Conservation (phyloP, 1,140 invertebrate species). For the Atopsyche davidsoni region DNA sequence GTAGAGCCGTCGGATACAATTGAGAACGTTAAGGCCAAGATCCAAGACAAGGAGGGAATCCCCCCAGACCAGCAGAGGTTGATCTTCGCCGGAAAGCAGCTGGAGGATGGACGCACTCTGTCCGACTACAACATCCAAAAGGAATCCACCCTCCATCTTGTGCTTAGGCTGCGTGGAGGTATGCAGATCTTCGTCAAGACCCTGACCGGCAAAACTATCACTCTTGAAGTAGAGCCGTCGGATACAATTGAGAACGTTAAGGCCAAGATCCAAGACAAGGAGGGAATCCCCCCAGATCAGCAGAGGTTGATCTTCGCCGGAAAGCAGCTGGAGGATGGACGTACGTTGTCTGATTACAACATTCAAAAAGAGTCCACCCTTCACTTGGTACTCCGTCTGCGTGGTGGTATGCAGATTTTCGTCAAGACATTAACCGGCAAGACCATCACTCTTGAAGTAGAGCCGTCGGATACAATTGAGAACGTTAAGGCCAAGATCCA, state of each 20-base stretch:
- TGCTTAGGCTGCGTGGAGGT: slow-evolving; percentile 57
- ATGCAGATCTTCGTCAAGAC: slow-evolving; percentile 87
- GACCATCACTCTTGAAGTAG: slow-evolving; percentile 77
- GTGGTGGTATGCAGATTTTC: slow-evolving; percentile 68
- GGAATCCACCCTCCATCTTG: slow-evolving; percentile 57
- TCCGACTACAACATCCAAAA: slow-evolving; percentile 66
- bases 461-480: slow-evolving; percentile 64
- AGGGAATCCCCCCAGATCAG: slow-evolving; percentile 67
- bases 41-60: slow-evolving; percentile 67
- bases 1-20: slow-evolving; percentile 71
- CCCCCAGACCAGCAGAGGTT: slow-evolving; percentile 64
- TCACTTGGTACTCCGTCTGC: slow-evolving; percentile 57
- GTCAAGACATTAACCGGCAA: slow-evolving; percentile 86
- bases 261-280: slow-evolving; percentile 70
- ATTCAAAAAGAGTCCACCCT: slow-evolving; percentile 60
- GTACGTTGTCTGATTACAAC: slow-evolving; percentile 61
- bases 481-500: slow-evolving; percentile 68
- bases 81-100: slow-evolving; percentile 72
- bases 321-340: slow-evolving; percentile 76
- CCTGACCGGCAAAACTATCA: slow-evolving; percentile 86
- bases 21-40: slow-evolving; percentile 76
- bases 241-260: slow-evolving; percentile 77
- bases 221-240: slow-evolving; percentile 70
- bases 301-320: slow-evolving; percentile 71
- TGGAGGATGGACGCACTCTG: slow-evolving; percentile 72